phyloP scores from a whole-genome alignment of 2,888 invertebrate species.

The Perizoma flavofasciatum region DNA sequence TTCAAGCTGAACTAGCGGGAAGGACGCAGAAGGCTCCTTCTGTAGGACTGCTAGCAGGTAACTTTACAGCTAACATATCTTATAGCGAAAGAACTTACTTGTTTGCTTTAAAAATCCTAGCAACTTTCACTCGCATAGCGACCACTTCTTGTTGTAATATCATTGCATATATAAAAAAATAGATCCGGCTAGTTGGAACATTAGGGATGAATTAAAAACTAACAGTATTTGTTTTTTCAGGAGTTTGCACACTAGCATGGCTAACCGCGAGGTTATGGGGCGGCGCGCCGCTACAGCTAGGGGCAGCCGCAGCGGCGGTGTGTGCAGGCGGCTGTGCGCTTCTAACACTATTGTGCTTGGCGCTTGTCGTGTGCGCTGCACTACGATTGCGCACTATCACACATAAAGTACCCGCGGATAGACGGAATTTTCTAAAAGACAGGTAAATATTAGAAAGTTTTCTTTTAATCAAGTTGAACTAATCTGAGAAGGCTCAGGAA shows the following conservation, averaged over 20 bases:
- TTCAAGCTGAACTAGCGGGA: slow-evolving; percentile 87
- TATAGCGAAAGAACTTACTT: too few species aligned
- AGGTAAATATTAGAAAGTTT: slow-evolving; percentile 58
- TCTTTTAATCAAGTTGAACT: too few species aligned
- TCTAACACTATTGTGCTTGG: slow-evolving; percentile 86
- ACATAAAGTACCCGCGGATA: slow-evolving; percentile 84
- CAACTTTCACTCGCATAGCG: too few species aligned
- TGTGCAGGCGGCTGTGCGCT: slow-evolving; percentile 87
- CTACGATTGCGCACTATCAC: slow-evolving; percentile 84
- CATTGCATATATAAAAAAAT: too few species aligned
- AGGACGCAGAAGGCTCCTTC: slow-evolving; percentile 86
- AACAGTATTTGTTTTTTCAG: slow-evolving; percentile 56
- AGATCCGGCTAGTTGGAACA: slow-evolving; percentile 6
- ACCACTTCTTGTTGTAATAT: too few species aligned
- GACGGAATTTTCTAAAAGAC: slow-evolving; percentile 80
- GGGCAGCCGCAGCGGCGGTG: slow-evolving; percentile 84
- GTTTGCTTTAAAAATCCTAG: too few species aligned
- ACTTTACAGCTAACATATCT: too few species aligned
- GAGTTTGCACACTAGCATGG: slow-evolving; percentile 87
- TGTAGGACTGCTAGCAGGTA: slow-evolving; percentile 87
- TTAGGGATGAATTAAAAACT: neutral
- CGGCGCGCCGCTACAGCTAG: slow-evolving; percentile 83
- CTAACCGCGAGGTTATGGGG: slow-evolving; percentile 87
- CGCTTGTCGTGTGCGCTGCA: slow-evolving; percentile 87
- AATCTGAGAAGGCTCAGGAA: too few species aligned